Base-by-base conservation (phyloP, 2,888 invertebrate genomes). In the Epirrita christyi region DNA sequence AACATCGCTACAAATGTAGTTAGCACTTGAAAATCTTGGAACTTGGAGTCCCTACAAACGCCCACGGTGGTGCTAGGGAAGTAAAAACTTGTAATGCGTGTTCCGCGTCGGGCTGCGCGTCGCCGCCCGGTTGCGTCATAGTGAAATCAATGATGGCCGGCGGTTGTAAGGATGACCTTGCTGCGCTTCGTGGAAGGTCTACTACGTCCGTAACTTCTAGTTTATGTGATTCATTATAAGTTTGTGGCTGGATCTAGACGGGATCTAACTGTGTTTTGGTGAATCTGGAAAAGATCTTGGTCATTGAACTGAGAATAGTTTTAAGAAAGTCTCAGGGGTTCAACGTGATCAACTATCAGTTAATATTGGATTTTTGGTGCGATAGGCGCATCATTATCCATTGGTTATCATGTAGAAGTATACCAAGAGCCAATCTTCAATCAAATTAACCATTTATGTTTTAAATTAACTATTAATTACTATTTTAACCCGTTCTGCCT, bases 151-250 rank as follows among this genome's bases (percentile, higher is more conserved):
- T 87, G 86, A 84, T 83, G 85, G 81, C 75, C 70, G 76, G 69
- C 78, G 81, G 87, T 88, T 85, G 88, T 88, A 88, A 86, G 85
- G 75, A 81, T 88, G 88, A 88, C 88, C 88, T 88, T 88, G 88
- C 56, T 58, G 46, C 47, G 50, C 48, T 59, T 57, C 55, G 49
- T 57, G 40, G 61, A 66, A 66, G 66, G 59, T 62, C 63, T 56
- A 61, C 50, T 49, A 55, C 40, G 44, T 37, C 40, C 54, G 59
- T 54, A 54, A 46, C 59, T 54, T 54, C 42, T 54, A 47, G 50
- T 55, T 60, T 44, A 59, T 59, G 46, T 59, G 43, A 59, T 59
- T 59, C 50, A 47, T 55, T 59, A 50, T 53, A 50, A 43, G 27
- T 32, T 43, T 36, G 34, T 42, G n/a, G 27, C 42, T 53, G 9